Conservation (phyloP, 2,888 invertebrate genomes). For the Azorinus chamasolen region DNA sequence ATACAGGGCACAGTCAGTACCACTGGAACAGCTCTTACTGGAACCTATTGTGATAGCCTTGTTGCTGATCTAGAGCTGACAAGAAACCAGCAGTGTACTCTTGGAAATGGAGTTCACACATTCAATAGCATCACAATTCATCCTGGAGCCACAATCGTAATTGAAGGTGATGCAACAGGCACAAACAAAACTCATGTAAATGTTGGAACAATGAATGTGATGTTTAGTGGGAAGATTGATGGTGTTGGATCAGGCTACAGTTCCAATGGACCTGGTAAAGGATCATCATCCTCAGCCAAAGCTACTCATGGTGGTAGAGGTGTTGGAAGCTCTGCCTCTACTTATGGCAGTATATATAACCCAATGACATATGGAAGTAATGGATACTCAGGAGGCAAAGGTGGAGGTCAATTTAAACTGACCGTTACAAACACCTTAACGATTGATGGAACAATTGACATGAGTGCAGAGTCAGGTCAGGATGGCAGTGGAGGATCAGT, state of each 20-base stretch:
- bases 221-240: conserved; percentile 62
- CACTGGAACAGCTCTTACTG: conserved; percentile 12
- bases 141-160: conserved; percentile 63
- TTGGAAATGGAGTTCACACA: conserved; percentile 55
- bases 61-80: conserved; percentile 56
- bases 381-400: conserved; percentile 64
- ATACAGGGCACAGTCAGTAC: conserved; percentile 22
- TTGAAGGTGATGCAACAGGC: conserved; percentile 67
- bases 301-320: conserved; percentile 73
- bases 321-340: conserved; percentile 40
- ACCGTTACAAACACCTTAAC: conserved; percentile 33
- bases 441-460: conserved; percentile 70
- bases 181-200: conserved; percentile 62
- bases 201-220: conserved; percentile 62
- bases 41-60: conserved; percentile 27
- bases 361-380: conserved; percentile 74
- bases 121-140: conserved; percentile 66
- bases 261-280: conserved; percentile 64
- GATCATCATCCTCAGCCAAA: conserved; percentile 46
- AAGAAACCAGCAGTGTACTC: conserved; percentile 62
- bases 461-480: conserved; percentile 62
- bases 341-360: conserved; percentile 69
- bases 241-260: conserved; percentile 69
- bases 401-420: conserved; percentile 73
- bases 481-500: conserved; percentile 77